A percentile compares a stretch with the other conserved stretches of the same genome.
Conservation (phyloP, 53 echinoderm and acorn worm species). For the Luidia sarsii region DNA sequence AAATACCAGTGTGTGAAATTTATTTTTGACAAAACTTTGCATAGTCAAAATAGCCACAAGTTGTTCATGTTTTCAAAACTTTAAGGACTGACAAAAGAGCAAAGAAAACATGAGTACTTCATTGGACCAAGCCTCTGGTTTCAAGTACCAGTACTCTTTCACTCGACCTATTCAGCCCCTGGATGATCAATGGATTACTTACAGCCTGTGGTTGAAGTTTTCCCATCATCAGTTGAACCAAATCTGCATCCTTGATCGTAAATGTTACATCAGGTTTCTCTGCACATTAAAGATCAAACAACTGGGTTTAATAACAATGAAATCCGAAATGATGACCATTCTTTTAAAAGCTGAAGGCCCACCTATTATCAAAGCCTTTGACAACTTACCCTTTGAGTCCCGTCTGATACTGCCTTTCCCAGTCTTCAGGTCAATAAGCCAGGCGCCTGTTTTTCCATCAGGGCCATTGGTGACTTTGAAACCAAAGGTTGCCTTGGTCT, state of each 20-base stretch:
- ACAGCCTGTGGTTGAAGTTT: slow-evolving; percentile 87
- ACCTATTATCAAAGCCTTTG: no score
- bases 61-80: not conserved
- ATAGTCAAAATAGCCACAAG: not conserved
- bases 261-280: slow-evolving; percentile 90
- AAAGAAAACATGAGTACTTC: no score
- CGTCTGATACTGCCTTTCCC: slow-evolving; percentile 71
- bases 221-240: slow-evolving; percentile 82
- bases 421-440: slow-evolving; percentile 82
- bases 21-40: not conserved
- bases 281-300: slow-evolving; percentile 19
- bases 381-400: slow-evolving; percentile 73
- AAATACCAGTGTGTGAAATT: not conserved
- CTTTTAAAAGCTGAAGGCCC: not conserved
- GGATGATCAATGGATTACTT: no score
- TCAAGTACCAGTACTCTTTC: no score
- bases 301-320: not conserved
- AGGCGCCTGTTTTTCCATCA: slow-evolving; percentile 66
- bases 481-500: slow-evolving; percentile 77
- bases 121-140: no score
- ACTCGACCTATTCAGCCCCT: no score
- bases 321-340: not conserved
- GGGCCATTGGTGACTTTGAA: slow-evolving; percentile 89
- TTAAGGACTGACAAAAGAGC: not conserved
- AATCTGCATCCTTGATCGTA: slow-evolving; percentile 77